Evolutionary conservation across 2,888 invertebrate genomes (phyloP), one percentile per base, ranked within the genome.

Genomic region (Chromoteleia sp.): DNA sequence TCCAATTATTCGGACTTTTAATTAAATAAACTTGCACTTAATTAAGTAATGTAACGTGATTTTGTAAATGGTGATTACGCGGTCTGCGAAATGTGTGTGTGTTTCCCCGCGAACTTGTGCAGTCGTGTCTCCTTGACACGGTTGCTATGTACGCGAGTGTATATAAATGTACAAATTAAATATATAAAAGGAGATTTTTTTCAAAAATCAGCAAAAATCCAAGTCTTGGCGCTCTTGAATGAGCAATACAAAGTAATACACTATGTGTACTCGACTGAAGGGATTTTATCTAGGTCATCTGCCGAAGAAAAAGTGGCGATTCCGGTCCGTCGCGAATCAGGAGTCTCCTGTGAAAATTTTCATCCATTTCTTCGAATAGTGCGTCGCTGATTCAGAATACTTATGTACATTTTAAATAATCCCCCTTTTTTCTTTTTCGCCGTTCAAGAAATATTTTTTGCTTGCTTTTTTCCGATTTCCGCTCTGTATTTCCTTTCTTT

Each of bases 271-370:
- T 73, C 52, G 45, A 71, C 52, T 73, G 79, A 73, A 74, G 67
- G 68, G 61, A 79, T 73, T 73, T 74, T 74, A 79, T 79, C 79
- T 79, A 61, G 79, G 79, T 79, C 79, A 79, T 52, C 67, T 71
- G 50, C 10, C 48, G 56, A 70, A 56, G 56, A 70, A 70, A 77
- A 77, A 54, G 61, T 33, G 48, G 48, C 33, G 70, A 77, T 77
- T 68, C 43, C 63, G 50, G 48, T 63, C 63, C 25, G 48, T 50
- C 58, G 33, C 52, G 33, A 73, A 73, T 52, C 71, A 39, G 67
- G 41, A 48, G 71, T 59, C 52, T 78, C 58, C 58, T 45, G 54
- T 43, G 25, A 56, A 65, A 65, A 39, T 65, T 75, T 65, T 75
- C 45, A 65, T 56, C 29, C 50, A 65, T 58, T 75, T 65, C 74